Conservation (phyloP, 2,113 vertebrate species). For the Mesitornis unicolor region DNA sequence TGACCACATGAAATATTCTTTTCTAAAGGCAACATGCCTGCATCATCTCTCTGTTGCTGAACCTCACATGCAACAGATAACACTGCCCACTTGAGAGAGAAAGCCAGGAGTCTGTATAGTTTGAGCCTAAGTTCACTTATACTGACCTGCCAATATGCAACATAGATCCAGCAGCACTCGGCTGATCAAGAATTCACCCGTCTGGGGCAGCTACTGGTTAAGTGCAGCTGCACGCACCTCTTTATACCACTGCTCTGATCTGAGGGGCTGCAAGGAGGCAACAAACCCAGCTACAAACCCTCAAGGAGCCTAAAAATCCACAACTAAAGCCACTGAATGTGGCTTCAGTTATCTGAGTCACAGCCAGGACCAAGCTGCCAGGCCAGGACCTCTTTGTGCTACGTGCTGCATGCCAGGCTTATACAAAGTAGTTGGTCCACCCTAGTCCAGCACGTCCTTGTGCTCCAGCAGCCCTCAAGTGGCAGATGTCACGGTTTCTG, state of each 20-base stretch:
- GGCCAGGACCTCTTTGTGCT: background rate
- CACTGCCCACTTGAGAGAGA: background rate
- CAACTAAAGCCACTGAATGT: no score
- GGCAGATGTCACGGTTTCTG: background rate
- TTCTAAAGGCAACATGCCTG: background rate
- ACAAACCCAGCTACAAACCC: background rate
- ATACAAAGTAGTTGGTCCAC: background rate
- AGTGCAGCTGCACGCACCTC: background rate
- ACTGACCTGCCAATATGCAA: background rate
- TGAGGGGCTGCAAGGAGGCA: background rate
- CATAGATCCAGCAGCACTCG: background rate
- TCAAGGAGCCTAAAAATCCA: no score
- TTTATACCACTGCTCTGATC: background rate
- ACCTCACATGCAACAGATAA: background rate
- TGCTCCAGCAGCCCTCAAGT: background rate
- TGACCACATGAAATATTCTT: background rate
- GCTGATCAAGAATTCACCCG: background rate
- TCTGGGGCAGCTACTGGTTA: background rate
- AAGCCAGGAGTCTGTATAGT: background rate
- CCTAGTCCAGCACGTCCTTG: background rate
- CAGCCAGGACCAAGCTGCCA: background rate
- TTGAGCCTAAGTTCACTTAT: background rate
- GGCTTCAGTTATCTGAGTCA: background rate
- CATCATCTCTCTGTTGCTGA: background rate
- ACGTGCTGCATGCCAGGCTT: background rate